Conservation (phyloP, 2,113 vertebrate species). For the Odontesthes bonariensis region DNA sequence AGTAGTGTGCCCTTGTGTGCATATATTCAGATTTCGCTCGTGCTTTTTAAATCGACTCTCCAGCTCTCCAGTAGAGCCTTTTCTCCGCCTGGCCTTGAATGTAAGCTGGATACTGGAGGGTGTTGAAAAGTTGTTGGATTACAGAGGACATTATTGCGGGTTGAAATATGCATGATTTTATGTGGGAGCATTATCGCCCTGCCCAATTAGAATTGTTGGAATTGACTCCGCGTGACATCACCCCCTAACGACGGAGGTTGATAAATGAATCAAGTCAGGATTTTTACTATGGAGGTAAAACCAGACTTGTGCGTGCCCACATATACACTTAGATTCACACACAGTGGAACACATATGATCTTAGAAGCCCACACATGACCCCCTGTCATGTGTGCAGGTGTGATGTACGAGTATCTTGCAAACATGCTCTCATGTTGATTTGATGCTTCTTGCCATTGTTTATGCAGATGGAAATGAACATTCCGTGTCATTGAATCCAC, state of each 20-base stretch:
- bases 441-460: conserved; percentile 63
- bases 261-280: conserved; percentile 11
- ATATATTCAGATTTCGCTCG: conserved; percentile 10
- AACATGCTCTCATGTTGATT: conserved; percentile 42
- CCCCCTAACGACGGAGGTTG: conserved; percentile 10
- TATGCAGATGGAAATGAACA: conserved; percentile 74
- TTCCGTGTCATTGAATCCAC: conserved; percentile 65
- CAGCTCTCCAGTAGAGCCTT: conserved; percentile 23
- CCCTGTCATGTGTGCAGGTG: conserved; percentile 17
- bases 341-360: conserved; percentile 3
- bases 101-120: conserved; percentile 41
- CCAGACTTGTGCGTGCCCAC: conserved; percentile 2
- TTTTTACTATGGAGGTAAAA: conserved; percentile 25
- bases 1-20: conserved; percentile 22
- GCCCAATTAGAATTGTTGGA: conserved; percentile 66
- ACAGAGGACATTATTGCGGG: conserved; percentile 34
- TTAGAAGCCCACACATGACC: background rate
- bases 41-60: conserved; percentile 58
- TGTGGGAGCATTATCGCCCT: conserved; percentile 64
- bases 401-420: conserved; percentile 13
- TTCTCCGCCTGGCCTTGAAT: conserved; percentile 51
- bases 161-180: conserved; percentile 65
- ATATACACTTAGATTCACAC: background rate
- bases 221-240: conserved; percentile 65
- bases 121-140: conserved; percentile 71